These are phyloP conservation scores for Nymphalis c-album DNA, from an alignment of 2,888 invertebrate genomes.

Conservation along the genomic window DNA sequence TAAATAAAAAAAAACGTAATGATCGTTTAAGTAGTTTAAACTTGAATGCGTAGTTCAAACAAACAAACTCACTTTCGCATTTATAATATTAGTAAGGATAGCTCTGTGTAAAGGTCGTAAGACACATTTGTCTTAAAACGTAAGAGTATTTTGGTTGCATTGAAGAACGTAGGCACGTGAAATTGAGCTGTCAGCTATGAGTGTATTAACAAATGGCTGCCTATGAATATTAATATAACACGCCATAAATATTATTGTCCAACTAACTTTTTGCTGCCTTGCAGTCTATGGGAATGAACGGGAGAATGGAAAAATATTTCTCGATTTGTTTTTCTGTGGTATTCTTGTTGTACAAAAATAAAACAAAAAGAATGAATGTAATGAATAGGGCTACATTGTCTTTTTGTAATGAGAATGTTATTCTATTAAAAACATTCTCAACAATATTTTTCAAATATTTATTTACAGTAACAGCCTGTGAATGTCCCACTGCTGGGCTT, in stretches of 20 bases:
- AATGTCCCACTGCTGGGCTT: no score
- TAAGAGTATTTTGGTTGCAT: slow-evolving; percentile 4
- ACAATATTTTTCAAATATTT: no score
- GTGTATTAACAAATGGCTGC: slow-evolving; percentile 73
- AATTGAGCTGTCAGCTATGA: slow-evolving; percentile 76
- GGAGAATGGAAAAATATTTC: slow-evolving; percentile 12
- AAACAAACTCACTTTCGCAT: no score
- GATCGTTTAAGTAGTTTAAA: no score
- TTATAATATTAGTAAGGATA: no score
- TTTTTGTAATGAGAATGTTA: not conserved
- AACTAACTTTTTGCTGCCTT: slow-evolving; percentile 32
- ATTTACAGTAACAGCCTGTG: no score
- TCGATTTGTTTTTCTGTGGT: not conserved
- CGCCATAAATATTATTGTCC: slow-evolving; percentile 37
- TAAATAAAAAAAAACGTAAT: no score
- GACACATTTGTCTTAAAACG: slow-evolving; percentile 11
- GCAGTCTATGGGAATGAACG: slow-evolving; percentile 25
- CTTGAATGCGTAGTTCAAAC: no score
- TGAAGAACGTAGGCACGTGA: slow-evolving; percentile 44
- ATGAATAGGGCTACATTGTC: not conserved
- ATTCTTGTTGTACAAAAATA: not conserved
- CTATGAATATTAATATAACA: slow-evolving; percentile 75
- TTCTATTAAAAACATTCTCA: not conserved
- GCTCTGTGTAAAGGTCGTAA: slow-evolving; percentile 18
- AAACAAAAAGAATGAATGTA: not conserved